These are phyloP conservation scores for Triplophysa siluroides DNA, from an alignment of 2,113 vertebrate species.

Conservation along the genomic window DNA sequence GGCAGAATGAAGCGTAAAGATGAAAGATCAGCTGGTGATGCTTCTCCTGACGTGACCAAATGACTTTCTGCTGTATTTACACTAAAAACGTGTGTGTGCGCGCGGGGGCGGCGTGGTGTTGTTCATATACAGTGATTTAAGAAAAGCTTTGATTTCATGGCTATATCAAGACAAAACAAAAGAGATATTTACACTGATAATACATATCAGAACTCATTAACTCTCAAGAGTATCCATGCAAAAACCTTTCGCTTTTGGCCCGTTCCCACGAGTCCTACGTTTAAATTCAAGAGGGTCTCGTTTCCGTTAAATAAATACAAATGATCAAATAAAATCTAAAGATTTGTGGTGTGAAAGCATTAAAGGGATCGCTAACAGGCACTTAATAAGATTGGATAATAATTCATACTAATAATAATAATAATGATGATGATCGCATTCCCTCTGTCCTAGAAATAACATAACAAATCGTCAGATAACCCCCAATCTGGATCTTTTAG, in stretches of 20 bases:
- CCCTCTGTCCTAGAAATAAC: slow-evolving; percentile 48
- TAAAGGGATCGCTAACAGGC: slow-evolving; percentile 83
- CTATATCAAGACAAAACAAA: slow-evolving; percentile 65
- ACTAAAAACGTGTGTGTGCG: slow-evolving; percentile 40
- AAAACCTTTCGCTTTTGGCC: slow-evolving; percentile 41
- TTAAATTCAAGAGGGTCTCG: slow-evolving; percentile 13
- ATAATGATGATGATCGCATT: slow-evolving; percentile 55
- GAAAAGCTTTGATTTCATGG: slow-evolving; percentile 65
- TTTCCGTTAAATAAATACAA: not conserved
- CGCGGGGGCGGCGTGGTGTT: slow-evolving; percentile 15
- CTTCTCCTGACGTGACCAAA: not conserved
- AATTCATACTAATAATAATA: slow-evolving; percentile 60
- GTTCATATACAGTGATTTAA: slow-evolving; percentile 41
- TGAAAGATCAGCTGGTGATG: slow-evolving; percentile 43
- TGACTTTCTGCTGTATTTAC: slow-evolving; percentile 22
- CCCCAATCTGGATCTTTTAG: slow-evolving; percentile 37
- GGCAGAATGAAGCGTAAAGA: not conserved
- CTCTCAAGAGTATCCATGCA: slow-evolving; percentile 46
- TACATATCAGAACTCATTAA: slow-evolving; percentile 46
- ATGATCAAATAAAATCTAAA: not conserved
- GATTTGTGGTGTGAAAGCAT: slow-evolving; percentile 46
- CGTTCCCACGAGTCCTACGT: slow-evolving; percentile 32
- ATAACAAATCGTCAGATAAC: slow-evolving; percentile 37
- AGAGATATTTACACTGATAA: slow-evolving; percentile 69
- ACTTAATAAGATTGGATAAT: slow-evolving; percentile 73